Percentiles rank a stretch among this genome's conserved stretches.
Evolutionary conservation across 2,888 invertebrate species (phyloP).

Genomic region (Conistra vaccinii): DNA sequence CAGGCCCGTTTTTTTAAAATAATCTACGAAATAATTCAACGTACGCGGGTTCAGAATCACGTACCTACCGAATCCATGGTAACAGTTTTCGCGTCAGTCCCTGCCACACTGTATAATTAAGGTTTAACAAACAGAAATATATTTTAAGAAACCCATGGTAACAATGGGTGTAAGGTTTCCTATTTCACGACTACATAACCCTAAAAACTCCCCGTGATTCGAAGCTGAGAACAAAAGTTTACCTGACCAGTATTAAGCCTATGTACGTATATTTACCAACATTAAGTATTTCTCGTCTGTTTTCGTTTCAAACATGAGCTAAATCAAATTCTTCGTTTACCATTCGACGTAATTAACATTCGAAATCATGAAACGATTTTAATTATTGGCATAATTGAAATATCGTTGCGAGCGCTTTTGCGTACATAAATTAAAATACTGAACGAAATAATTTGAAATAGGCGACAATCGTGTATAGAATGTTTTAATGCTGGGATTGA

Average conservation of each 20-base stretch:
- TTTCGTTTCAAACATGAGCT: conserved; percentile 35
- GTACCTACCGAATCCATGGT: too few species aligned
- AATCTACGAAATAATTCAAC: too few species aligned
- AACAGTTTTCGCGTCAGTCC: too few species aligned
- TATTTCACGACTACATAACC: conserved; percentile 2
- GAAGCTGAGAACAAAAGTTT: conserved; percentile 68
- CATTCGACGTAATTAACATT: conserved; percentile 60
- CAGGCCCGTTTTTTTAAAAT: too few species aligned
- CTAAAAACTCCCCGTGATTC: conserved; percentile 46
- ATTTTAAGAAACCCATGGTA: too few species aligned
- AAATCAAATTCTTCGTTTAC: conserved; percentile 51
- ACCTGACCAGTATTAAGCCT: conserved; percentile 70
- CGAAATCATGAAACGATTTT: conserved; percentile 59
- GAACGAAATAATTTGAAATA: neutral
- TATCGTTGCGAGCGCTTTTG: conserved; percentile 29
- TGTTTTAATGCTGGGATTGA: neutral
- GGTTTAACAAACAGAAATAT: too few species aligned
- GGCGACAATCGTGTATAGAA: neutral
- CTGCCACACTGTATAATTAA: too few species aligned
- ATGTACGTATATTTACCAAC: conserved; percentile 52
- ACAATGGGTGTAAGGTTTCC: neutral
- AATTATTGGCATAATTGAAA: conserved; percentile 63
- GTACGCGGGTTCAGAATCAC: too few species aligned
- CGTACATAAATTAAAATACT: conserved; percentile 29
- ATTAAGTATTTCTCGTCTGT: conserved; percentile 44